Evolutionary conservation across 2,888 invertebrate genomes (phyloP), one percentile per base, ranked within the genome.

Genomic region (Antheraea yamamai): DNA sequence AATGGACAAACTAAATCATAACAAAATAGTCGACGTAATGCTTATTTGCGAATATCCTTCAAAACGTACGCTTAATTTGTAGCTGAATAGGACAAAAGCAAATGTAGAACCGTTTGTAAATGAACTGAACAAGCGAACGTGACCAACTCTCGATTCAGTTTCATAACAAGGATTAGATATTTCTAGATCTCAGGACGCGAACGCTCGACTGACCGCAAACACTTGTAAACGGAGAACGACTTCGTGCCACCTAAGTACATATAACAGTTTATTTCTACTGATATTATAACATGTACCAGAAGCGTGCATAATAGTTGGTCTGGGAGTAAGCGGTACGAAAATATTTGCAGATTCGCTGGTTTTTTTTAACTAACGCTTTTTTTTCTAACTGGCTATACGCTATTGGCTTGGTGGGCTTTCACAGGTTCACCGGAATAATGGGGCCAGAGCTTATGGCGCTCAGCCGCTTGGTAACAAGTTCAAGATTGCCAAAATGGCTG

Each of bases 91-190:
- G 30, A 18, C 64, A 66, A 66, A 66, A 66, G 64, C 20, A 66
- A 66, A 66, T 66, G 14, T 66, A 66, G 0, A 66, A 16, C 7
- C 16, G 30, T 16, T 30, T 30, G 30, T 16, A 66, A 74, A 74
- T 58, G 71, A 66, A 74, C 70, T 72, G 77, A 74, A 77, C 77
- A 77, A 61, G 79, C 79, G 88, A 86, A 92, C 92, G 92, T 92
- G 91, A 89, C 90, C 86, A 83, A 81, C 78, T 78, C 80, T 78
- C 82, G 85, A 84, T 86, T 84, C 79, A 78, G 81, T 92, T 92
- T 92, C 92, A 91, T 87, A 92, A 92, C 91, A 91, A 87, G 83
- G 80, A 80, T 82, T 83, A 82, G 88, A 87, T 92, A 91, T 91
- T 92, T 91, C 88, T 87, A 90, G 89, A 88, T 85, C 81, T 81